Evolutionary conservation across 2,113 vertebrate species (phyloP).

Genomic region (Pandion haliaetus): DNA sequence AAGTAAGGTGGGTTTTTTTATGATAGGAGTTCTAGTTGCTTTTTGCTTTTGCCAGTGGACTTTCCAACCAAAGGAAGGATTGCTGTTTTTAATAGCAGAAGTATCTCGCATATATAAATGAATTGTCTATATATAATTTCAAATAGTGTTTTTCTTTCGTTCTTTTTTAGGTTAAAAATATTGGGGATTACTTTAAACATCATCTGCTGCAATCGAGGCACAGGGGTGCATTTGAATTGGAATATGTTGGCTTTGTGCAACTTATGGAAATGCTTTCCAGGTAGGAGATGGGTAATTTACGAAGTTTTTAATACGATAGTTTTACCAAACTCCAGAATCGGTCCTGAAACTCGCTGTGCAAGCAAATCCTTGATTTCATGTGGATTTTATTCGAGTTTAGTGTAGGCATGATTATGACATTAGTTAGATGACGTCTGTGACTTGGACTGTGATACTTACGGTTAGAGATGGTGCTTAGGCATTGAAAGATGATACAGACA

Average conservation of each 20-base stretch:
- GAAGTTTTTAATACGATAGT: neutral
- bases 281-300: slow-evolving; percentile 60
- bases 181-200: slow-evolving; percentile 92
- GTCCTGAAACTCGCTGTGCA: neutral
- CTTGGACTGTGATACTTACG: neutral
- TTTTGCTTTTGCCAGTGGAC: neutral
- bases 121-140: neutral
- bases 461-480: neutral
- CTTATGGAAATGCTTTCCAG: slow-evolving; percentile 92
- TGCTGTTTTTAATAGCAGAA: neutral
- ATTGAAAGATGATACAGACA: neutral
- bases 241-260: slow-evolving; percentile 93
- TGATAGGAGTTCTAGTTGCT: neutral
- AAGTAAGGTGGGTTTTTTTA: neutral
- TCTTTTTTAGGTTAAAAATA: slow-evolving; percentile 83
- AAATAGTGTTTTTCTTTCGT: neutral
- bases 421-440: neutral
- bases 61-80: neutral
- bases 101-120: neutral
- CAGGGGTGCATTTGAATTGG: slow-evolving; percentile 95
- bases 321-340: neutral
- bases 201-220: slow-evolving; percentile 95
- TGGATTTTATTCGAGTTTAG: neutral
- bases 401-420: neutral
- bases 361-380: neutral